phyloP scores from a whole-genome alignment of 2,888 invertebrate genomes.

The Rotaria sp. region DNA sequence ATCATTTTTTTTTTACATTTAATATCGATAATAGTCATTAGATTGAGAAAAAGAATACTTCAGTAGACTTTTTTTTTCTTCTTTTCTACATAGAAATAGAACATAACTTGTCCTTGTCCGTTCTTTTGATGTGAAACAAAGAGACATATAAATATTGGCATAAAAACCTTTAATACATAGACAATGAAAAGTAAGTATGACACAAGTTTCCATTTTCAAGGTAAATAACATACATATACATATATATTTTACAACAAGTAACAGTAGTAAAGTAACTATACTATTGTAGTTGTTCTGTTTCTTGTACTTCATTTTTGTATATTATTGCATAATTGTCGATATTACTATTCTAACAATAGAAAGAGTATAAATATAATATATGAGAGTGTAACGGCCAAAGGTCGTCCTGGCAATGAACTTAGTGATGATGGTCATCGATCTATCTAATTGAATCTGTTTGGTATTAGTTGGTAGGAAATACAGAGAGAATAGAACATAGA shows the following conservation, averaged over 20 bases:
- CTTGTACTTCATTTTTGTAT: not conserved
- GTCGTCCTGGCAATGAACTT: not conserved
- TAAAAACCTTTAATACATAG: not conserved
- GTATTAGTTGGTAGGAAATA: not conserved
- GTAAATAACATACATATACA: not conserved
- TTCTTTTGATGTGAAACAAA: not conserved
- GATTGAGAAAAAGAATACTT: no score
- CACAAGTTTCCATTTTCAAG: not conserved
- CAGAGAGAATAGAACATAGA: not conserved
- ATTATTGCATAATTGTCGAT: not conserved
- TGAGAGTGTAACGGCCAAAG: not conserved
- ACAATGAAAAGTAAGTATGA: not conserved
- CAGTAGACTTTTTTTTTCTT: not conserved
- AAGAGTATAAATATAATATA: not conserved
- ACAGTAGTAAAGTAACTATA: not conserved
- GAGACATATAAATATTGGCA: not conserved
- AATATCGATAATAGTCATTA: no score
- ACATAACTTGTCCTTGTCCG: not conserved
- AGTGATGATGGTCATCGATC: not conserved
- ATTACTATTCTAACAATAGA: not conserved
- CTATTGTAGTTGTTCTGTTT: not conserved
- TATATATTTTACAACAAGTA: not conserved
- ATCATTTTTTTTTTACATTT: no score
- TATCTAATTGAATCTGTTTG: constrained; percentile 13
- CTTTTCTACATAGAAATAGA: not conserved